Conservation (phyloP, 2,888 invertebrate species). For the Terebella lapidaria region DNA sequence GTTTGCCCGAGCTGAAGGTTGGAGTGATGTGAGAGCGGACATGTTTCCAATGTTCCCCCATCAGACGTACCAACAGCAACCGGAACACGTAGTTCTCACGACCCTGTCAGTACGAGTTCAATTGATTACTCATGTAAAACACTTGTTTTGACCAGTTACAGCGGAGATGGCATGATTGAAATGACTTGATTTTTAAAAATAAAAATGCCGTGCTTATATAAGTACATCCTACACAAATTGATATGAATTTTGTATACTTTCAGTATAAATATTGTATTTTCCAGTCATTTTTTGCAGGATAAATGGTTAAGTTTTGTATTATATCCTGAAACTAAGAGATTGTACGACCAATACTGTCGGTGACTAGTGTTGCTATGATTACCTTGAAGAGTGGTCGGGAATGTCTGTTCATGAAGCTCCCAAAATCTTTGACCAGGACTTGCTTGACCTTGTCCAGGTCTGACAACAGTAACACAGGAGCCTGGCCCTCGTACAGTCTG, state of each 20-base stretch:
- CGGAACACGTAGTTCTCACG: background rate
- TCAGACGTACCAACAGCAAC: background rate
- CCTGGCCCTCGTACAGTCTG: conserved; percentile 12
- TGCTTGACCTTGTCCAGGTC: conserved; percentile 9
- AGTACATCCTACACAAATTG: too few relatives aligned
- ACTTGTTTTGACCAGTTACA: background rate
- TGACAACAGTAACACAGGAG: conserved; percentile 7
- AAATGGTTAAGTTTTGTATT: too few relatives aligned
- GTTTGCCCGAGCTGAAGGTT: conserved; percentile 19
- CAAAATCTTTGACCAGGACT: conserved; percentile 12
- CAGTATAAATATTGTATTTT: too few relatives aligned
- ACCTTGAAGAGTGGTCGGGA: background rate
- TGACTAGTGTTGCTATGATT: too few relatives aligned
- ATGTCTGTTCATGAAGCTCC: conserved; percentile 8
- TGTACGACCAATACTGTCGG: too few relatives aligned
- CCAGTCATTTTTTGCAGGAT: too few relatives aligned
- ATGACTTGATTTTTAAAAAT: too few relatives aligned
- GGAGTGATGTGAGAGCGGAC: conserved; percentile 17
- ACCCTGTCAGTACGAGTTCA: background rate
- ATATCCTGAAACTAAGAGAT: too few relatives aligned
- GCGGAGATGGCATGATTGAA: too few relatives aligned
- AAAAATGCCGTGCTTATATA: too few relatives aligned
- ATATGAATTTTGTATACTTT: too few relatives aligned
- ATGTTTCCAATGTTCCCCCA: conserved; percentile 18
- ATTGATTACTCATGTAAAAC: background rate